phyloP scores from a whole-genome alignment of 2,113 vertebrate species.

The Orthonyx spaldingii region DNA sequence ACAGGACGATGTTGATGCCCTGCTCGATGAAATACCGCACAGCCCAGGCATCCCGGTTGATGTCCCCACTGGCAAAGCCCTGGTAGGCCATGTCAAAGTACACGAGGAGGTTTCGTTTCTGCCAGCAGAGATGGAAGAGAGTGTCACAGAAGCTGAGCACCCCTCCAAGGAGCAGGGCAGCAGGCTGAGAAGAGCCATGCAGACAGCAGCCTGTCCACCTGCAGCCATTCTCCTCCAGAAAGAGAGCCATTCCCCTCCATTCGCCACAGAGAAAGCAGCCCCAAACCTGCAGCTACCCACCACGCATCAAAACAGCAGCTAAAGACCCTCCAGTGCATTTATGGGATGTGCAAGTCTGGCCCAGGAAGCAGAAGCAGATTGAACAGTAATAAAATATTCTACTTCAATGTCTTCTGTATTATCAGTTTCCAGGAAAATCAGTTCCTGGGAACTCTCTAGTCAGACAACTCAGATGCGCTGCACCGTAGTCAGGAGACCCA shows the following conservation, averaged over 20 bases:
- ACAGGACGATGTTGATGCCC: slow-evolving; percentile 86
- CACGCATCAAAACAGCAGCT: neutral
- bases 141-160: neutral
- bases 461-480: neutral
- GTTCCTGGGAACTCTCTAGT: neutral
- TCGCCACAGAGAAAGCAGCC: neutral
- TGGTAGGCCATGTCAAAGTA: slow-evolving; percentile 99
- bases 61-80: slow-evolving; percentile 96
- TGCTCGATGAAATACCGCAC: slow-evolving; percentile 94
- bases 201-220: neutral
- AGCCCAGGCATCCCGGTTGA: slow-evolving; percentile 92
- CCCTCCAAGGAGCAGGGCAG: neutral
- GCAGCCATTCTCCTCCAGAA: neutral
- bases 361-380: neutral
- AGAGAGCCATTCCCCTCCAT: neutral
- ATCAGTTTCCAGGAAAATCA: neutral
- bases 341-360: neutral
- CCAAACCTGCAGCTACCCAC: neutral
- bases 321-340: neutral
- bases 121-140: neutral
- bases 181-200: neutral
- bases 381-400: neutral
- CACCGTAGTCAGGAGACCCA: neutral
- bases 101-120: slow-evolving; percentile 91
- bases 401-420: neutral